phyloP scores from a whole-genome alignment of 1,140 invertebrate genomes.

The Euwallacea similis region DNA sequence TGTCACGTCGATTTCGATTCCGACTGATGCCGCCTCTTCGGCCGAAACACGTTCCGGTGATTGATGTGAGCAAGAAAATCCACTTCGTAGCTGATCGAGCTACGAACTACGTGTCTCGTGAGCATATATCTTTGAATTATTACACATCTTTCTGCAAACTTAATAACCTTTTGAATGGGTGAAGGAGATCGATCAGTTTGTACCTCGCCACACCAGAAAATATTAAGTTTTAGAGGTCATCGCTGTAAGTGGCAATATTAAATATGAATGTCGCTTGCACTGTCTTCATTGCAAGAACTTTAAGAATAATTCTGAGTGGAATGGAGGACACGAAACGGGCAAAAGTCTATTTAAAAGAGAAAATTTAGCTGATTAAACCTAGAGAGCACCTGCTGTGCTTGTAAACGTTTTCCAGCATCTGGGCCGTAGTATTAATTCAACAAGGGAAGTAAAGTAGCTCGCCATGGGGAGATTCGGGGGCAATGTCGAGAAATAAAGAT shows the following conservation, averaged over 20 bases:
- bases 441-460: conserved; percentile 27
- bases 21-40: conserved; percentile 12
- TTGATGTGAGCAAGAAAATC: conserved; percentile 43
- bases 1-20: conserved; percentile 14
- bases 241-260: no score
- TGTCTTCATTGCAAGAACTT: conserved; percentile 16
- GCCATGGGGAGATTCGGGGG: conserved; percentile 17
- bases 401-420: conserved; percentile 26
- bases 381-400: conserved; percentile 18
- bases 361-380: conserved; percentile 25
- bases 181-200: conserved; percentile 35
- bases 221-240: no score
- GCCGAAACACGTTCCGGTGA: conserved; percentile 36
- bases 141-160: conserved; percentile 15
- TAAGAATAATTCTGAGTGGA: conserved; percentile 3
- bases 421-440: conserved; percentile 27
- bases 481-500: conserved; percentile 28
- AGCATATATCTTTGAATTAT: conserved; percentile 39
- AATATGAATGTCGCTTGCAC: conserved; percentile 15
- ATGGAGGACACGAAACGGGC: neutral
- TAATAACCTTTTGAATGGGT: neutral
- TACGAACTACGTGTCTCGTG: conserved; percentile 36
- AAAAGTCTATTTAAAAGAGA: conserved; percentile 12
- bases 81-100: conserved; percentile 34
- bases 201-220: neutral